Base-by-base conservation (phyloP, 2,888 invertebrate species). In the Masnerella sp. region DNA sequence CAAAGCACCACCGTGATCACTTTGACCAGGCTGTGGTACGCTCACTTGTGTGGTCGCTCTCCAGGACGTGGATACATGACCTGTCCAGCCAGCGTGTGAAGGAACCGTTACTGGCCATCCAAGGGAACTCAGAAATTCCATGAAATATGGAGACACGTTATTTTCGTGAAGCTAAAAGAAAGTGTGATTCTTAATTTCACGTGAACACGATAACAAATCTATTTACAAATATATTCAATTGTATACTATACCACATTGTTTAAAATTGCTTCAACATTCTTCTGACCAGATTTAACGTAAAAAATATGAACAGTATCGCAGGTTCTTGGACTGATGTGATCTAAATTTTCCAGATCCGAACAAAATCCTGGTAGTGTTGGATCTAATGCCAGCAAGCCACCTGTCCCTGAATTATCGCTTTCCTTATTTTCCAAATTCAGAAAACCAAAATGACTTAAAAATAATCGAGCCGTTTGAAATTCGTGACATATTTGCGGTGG, bases 371-470 rank as follows among this genome's bases (percentile, higher is more conserved):
- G 84, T 47, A 90, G 89, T 0, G 90, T 89, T 36, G 91, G 91
- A 87, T 96, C 95, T 69, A 97, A 88, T 7, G 94, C 92, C 8
- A 91, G 90, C 47, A 96, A 89, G 0, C 92, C 91, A 11, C 91
- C 90, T 12, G 73, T 78, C 15, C 79, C 77, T 2, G 81, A 79
- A 32, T 82, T 78, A 0, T 82, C 82, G 9, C 78, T 80, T 11
- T 83, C 83, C 8, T 82, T 81, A 5, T 90, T 89, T 22, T 86
- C 87, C 38, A 86, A 78, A 76, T 85, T 86, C 12, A 99, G 89
- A 82, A 98, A 94, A 0, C 99, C 99, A 87, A 99, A 97, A 88
- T 99, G 97, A 2, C 98, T 97, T 12, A 99, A 89, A 86, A 99
- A 97, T 18, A 99, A 89, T 49, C 99, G 91, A 1, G 98, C 96